Evolutionary conservation across 2,888 invertebrate species (phyloP).

Genomic region (Dynastes tityus): DNA sequence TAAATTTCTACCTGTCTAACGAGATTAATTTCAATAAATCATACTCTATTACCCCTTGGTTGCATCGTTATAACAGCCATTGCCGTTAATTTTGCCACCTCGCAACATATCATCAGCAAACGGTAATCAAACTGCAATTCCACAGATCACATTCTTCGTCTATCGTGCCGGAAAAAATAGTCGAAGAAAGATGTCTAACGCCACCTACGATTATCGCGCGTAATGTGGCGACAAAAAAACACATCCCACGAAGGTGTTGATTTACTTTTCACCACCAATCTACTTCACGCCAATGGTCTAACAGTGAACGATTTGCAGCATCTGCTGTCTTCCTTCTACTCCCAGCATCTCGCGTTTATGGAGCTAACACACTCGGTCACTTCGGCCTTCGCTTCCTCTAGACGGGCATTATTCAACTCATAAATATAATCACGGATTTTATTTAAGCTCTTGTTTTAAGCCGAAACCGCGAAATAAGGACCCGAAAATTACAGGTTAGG

Average conservation of each 20-base stretch:
- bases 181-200: slow-evolving; percentile 23
- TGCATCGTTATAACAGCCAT: not conserved
- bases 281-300: slow-evolving; percentile 18
- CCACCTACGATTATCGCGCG: slow-evolving; percentile 24
- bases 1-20: no score
- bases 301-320: slow-evolving; percentile 27
- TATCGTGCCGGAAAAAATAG: not conserved
- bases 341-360: not conserved
- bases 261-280: slow-evolving; percentile 48
- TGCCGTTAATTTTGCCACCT: not conserved
- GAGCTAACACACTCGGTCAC: not conserved
- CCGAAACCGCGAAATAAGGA: slow-evolving; percentile 61
- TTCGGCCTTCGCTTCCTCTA: slow-evolving; percentile 11
- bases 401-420: slow-evolving; percentile 44
- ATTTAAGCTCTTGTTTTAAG: slow-evolving; percentile 53
- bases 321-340: slow-evolving; percentile 23
- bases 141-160: slow-evolving; percentile 11
- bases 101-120: slow-evolving; percentile 5
- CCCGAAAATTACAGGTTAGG: slow-evolving; percentile 67
- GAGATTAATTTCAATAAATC: no score
- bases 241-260: slow-evolving; percentile 45
- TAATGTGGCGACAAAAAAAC: slow-evolving; percentile 23
- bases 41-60: not conserved
- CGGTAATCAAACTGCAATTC: slow-evolving; percentile 37
- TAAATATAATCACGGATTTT: slow-evolving; percentile 49